A percentile compares a stretch with the other conserved stretches of the same genome.
These are phyloP conservation scores for Hirudo medicinalis DNA, from an alignment of 1,140 invertebrate species.

Conservation along the genomic window DNA sequence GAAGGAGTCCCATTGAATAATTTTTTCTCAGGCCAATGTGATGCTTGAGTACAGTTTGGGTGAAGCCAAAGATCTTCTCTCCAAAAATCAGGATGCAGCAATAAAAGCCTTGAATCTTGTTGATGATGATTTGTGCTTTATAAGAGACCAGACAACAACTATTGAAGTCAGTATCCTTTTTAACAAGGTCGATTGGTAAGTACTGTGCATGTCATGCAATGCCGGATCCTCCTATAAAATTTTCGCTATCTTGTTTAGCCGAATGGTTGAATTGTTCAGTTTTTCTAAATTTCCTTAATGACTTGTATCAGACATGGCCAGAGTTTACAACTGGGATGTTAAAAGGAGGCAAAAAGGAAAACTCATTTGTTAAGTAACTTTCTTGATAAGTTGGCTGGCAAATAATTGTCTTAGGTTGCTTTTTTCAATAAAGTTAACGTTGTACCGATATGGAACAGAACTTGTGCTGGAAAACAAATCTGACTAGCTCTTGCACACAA, in stretches of 20 bases:
- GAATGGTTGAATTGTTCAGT: not conserved
- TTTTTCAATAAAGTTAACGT: too few relatives aligned
- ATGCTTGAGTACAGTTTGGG: slow-evolving; percentile 92
- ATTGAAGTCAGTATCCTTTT: slow-evolving; percentile 72
- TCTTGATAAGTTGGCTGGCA: not conserved
- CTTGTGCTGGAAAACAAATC: too few relatives aligned
- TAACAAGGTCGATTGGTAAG: not conserved
- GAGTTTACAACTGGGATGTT: slow-evolving; percentile 84
- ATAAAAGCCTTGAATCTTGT: slow-evolving; percentile 68
- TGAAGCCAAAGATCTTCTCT: slow-evolving; percentile 72
- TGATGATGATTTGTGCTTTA: slow-evolving; percentile 79
- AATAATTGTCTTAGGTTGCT: too few relatives aligned
- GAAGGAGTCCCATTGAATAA: slow-evolving; percentile 8
- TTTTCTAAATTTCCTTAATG: slow-evolving; percentile 5
- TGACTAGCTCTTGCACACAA: too few relatives aligned
- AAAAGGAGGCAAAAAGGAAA: slow-evolving; percentile 60
- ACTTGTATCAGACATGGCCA: slow-evolving; percentile 53
- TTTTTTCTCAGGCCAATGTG: slow-evolving; percentile 66
- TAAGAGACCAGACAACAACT: slow-evolving; percentile 88
- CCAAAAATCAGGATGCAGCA: slow-evolving; percentile 74
- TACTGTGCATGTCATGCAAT: not conserved
- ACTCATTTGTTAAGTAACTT: slow-evolving; percentile 12
- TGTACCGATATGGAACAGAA: too few relatives aligned
- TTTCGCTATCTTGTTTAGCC: not conserved
- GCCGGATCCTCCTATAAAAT: not conserved